Conservation (phyloP, 2,113 vertebrate genomes). For the Paracanthobrama guichenoti region DNA sequence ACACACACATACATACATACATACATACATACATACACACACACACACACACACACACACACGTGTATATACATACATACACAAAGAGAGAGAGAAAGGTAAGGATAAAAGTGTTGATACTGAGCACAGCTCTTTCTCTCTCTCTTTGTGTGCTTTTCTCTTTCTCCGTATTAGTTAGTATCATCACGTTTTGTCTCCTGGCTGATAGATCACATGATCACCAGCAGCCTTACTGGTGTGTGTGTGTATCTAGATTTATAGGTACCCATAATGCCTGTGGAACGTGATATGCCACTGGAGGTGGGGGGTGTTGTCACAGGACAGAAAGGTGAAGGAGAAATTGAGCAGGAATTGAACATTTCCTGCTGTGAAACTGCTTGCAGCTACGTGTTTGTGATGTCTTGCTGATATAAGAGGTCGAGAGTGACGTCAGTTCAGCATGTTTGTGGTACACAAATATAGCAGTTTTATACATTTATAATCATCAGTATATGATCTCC, state of each 20-base stretch:
- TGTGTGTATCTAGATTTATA: constrained; percentile 56
- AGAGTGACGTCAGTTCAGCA: neutral
- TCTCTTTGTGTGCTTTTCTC: neutral
- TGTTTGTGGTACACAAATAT: neutral
- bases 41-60: too few relatives aligned
- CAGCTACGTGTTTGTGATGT: constrained; percentile 4
- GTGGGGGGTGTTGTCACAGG: constrained; percentile 6
- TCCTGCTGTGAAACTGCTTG: neutral
- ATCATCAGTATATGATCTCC: neutral
- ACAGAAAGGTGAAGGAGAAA: constrained; percentile 37
- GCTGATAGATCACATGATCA: constrained; percentile 41
- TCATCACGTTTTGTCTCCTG: constrained; percentile 49
- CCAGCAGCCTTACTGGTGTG: constrained; percentile 38
- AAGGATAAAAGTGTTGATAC: neutral
- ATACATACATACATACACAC: too few relatives aligned
- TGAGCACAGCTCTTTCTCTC: neutral
- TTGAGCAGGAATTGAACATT: constrained; percentile 16
- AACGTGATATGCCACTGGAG: constrained; percentile 52
- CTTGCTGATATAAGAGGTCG: neutral
- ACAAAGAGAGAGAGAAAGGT: too few relatives aligned
- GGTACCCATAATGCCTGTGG: constrained; percentile 46
- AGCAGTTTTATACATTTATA: too few relatives aligned
- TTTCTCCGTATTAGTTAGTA: constrained; percentile 41
- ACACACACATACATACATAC: too few relatives aligned
- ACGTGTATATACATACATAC: too few relatives aligned